phyloP scores from a whole-genome alignment of 2,113 vertebrate genomes.

The Rhinichthys klamathensis region DNA sequence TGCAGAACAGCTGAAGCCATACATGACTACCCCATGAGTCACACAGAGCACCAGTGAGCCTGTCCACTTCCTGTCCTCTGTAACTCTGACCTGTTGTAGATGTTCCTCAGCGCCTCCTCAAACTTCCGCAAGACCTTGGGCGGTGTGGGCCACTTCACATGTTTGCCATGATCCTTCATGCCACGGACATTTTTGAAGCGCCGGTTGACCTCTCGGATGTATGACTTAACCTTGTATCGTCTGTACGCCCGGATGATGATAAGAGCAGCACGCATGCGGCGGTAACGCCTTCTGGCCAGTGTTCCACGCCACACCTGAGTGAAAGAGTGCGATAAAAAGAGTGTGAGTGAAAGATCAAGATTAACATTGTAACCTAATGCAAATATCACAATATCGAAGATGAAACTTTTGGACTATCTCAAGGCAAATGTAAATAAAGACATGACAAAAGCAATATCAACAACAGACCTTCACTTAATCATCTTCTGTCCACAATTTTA shows the following conservation, averaged over 20 bases:
- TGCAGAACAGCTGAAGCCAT: background rate
- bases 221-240: constrained; percentile 90
- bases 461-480: no score
- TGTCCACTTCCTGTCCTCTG: background rate
- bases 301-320: constrained; percentile 93
- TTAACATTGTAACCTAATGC: background rate
- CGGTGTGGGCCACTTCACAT: constrained; percentile 88
- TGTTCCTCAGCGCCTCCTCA: constrained; percentile 83
- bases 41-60: background rate
- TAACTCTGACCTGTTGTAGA: constrained; percentile 84
- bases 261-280: constrained; percentile 84
- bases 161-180: constrained; percentile 86
- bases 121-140: constrained; percentile 89
- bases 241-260: constrained; percentile 85
- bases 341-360: background rate
- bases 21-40: background rate
- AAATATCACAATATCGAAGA: background rate
- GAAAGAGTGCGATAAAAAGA: background rate
- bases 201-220: constrained; percentile 83
- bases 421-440: background rate
- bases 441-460: no score
- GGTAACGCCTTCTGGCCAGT: constrained; percentile 87
- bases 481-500: no score
- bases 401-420: background rate
- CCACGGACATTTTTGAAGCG: constrained; percentile 82